Percentiles rank a stretch among this genome's conserved stretches.
These are phyloP conservation scores for Hirundo rustica DNA, from an alignment of 2,797 vertebrate species.

Conservation along the genomic window DNA sequence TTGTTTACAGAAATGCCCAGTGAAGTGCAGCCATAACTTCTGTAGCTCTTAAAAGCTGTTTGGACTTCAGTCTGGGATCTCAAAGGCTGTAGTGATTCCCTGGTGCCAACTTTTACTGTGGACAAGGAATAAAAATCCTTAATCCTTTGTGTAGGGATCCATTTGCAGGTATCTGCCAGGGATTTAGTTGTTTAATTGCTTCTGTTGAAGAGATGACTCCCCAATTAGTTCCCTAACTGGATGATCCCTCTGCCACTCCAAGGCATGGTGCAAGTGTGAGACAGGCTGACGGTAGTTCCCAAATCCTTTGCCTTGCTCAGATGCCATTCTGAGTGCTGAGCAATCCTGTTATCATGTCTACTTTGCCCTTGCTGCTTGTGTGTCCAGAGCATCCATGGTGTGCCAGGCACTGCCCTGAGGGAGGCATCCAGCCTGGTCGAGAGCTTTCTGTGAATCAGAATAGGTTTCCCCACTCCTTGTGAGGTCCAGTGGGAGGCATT, in stretches of 20 bases:
- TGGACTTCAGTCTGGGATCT: not conserved
- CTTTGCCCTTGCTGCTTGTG: not conserved
- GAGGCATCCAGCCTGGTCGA: not conserved
- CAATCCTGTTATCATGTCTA: not conserved
- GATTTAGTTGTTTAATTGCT: not conserved
- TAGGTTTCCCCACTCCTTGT: not conserved
- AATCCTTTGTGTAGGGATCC: not conserved
- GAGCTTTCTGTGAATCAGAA: not conserved
- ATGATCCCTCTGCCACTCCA: not conserved
- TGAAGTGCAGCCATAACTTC: accelerated
- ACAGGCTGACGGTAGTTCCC: not conserved
- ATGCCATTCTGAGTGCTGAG: not conserved
- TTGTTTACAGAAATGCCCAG: not conserved
- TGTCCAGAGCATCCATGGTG: not conserved
- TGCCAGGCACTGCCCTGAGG: not conserved
- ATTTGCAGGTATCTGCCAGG: not conserved
- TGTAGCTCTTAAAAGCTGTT: not conserved
- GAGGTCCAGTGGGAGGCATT: not conserved
- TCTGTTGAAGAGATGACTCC: not conserved
- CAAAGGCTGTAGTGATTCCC: not conserved
- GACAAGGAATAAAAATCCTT: not conserved
- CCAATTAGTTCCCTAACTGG: not conserved
- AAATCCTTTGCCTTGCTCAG: not conserved
- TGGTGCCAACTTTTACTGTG: not conserved
- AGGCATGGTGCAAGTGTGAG: not conserved